Conservation (phyloP, 2,888 invertebrate genomes). For the Achlya flavicornis region DNA sequence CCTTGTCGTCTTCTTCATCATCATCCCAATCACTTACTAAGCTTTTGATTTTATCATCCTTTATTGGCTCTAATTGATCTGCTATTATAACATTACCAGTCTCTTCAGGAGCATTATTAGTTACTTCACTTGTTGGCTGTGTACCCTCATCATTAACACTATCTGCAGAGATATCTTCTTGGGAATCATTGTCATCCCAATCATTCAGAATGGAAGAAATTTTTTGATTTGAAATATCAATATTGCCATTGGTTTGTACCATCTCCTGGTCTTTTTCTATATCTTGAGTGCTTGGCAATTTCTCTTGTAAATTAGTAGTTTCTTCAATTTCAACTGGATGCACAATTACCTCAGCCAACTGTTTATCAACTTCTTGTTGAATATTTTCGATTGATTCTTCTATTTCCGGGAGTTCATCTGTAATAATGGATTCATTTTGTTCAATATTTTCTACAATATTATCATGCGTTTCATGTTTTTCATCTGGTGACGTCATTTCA, state of each 20-base stretch:
- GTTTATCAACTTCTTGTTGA: slow-evolving; percentile 74
- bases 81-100: slow-evolving; percentile 18
- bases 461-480: slow-evolving; percentile 13
- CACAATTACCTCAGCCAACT: slow-evolving; percentile 32
- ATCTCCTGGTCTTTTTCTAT: slow-evolving; percentile 17
- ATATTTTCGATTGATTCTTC: slow-evolving; percentile 80
- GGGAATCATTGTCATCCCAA: slow-evolving; percentile 81
- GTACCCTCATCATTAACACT: slow-evolving; percentile 25
- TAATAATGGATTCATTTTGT: slow-evolving; percentile 20
- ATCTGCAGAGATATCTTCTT: slow-evolving; percentile 48
- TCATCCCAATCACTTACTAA: slow-evolving; percentile 82
- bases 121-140: slow-evolving; percentile 23
- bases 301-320: slow-evolving; percentile 46
- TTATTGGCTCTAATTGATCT: slow-evolving; percentile 33
- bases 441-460: slow-evolving; percentile 13
- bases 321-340: slow-evolving; percentile 35
- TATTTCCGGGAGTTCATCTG: slow-evolving; percentile 42
- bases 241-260: slow-evolving; percentile 29
- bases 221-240: slow-evolving; percentile 52
- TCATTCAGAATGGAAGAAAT: slow-evolving; percentile 75
- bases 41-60: slow-evolving; percentile 69
- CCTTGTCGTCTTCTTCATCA: slow-evolving; percentile 59
- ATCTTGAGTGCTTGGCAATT: slow-evolving; percentile 30
- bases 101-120: slow-evolving; percentile 21
- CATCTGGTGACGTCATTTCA: slow-evolving; percentile 1